Percentiles rank a stretch among this genome's conserved stretches.
These are phyloP conservation scores for Oscheius sp. DNA, from an alignment of 2,888 invertebrate genomes.

Conservation along the genomic window DNA sequence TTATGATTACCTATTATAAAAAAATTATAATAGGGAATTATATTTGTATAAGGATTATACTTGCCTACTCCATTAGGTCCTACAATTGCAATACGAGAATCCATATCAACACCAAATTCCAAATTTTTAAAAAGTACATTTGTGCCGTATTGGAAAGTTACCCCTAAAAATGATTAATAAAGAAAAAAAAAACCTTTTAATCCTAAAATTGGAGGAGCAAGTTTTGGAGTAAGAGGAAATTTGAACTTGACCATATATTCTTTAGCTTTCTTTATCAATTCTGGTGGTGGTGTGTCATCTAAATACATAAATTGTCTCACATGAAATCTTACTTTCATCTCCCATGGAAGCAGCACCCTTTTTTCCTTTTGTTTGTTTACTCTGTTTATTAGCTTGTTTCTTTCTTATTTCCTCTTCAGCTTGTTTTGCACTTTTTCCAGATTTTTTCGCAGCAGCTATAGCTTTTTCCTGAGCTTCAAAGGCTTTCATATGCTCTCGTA, in stretches of 20 bases:
- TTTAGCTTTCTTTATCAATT: slow-evolving; percentile 86
- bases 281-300: slow-evolving; percentile 82
- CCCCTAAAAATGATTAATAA: slow-evolving; percentile 76
- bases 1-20: too few species aligned
- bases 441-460: slow-evolving; percentile 94
- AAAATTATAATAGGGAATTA: too few species aligned
- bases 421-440: slow-evolving; percentile 91
- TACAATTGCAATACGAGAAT: slow-evolving; percentile 78
- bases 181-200: slow-evolving; percentile 79
- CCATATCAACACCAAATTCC: slow-evolving; percentile 95
- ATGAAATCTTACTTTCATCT: slow-evolving; percentile 38
- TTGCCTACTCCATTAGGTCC: slow-evolving; percentile 97
- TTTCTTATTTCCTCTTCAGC: slow-evolving; percentile 75
- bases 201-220: slow-evolving; percentile 96
- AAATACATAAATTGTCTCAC: background rate
- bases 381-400: slow-evolving; percentile 44
- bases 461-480: slow-evolving; percentile 97
- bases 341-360: slow-evolving; percentile 37
- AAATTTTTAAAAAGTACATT: slow-evolving; percentile 82
- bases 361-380: slow-evolving; percentile 46
- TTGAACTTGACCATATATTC: slow-evolving; percentile 97
- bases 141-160: slow-evolving; percentile 83
- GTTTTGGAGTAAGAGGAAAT: slow-evolving; percentile 93
- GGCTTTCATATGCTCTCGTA: slow-evolving; percentile 92
- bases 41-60: too few species aligned